Conservation (phyloP, 2,888 invertebrate species). For the Drosophila kokeensis region DNA sequence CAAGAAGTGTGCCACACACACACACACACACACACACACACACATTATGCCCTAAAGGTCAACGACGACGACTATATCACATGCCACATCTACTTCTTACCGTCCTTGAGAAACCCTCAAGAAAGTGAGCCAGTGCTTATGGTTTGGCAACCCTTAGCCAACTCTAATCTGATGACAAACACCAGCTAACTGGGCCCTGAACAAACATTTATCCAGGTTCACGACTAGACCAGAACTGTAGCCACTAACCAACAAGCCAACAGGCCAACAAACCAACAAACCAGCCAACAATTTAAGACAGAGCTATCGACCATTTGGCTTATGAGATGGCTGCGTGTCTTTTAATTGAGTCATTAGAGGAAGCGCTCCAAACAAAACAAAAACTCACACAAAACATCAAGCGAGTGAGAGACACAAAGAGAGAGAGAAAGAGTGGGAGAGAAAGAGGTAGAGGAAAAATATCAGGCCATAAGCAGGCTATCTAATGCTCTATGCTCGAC, state of each 20-base stretch:
- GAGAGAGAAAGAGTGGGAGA: background rate
- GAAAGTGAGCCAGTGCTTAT: conserved; percentile 20
- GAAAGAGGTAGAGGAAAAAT: background rate
- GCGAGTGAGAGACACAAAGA: background rate
- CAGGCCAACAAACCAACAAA: background rate
- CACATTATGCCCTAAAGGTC: conserved; percentile 50
- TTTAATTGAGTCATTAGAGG: conserved; percentile 78
- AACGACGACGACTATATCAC: conserved; percentile 47
- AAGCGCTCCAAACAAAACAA: conserved; percentile 29
- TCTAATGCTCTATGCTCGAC: conserved; percentile 8
- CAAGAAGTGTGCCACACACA: conserved; percentile 26
- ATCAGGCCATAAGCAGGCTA: background rate
- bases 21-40: conserved; percentile 31
- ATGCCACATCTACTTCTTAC: conserved; percentile 26
- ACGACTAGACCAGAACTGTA: background rate
- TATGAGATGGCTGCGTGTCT: conserved; percentile 67
- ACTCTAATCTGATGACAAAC: conserved; percentile 73
- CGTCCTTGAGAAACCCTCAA: background rate
- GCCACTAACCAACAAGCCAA: conserved; percentile 12
- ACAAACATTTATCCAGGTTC: conserved; percentile 67
- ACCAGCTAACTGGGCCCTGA: conserved; percentile 62
- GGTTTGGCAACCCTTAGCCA: conserved; percentile 53
- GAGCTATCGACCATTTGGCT: conserved; percentile 39
- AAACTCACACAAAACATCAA: conserved; percentile 15
- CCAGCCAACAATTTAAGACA: conserved; percentile 8